Conservation (phyloP, 1,140 invertebrate genomes). For the Ceratina japonica region DNA sequence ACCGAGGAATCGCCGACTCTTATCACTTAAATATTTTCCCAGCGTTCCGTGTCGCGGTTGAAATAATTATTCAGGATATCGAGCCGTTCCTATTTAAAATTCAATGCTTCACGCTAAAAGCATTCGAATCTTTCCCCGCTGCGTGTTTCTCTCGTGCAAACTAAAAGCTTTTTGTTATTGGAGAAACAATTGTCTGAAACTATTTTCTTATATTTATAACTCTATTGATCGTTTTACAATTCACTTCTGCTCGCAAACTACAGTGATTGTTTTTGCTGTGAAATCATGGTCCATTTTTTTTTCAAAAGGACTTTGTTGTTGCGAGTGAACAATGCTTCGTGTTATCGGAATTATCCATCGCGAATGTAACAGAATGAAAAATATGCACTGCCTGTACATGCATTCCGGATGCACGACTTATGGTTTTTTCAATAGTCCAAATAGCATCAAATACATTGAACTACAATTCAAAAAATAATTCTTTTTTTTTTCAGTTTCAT, state of each 20-base stretch:
- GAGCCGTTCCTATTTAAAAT: too few species aligned
- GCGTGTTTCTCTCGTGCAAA: too few species aligned
- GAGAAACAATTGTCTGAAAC: too few species aligned
- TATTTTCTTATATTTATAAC: too few species aligned
- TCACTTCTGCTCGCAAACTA: background rate
- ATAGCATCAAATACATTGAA: constrained; percentile 38
- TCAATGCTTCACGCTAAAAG: too few species aligned
- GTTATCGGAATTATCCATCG: constrained; percentile 19
- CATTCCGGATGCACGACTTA: constrained; percentile 10
- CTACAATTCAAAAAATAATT: constrained; percentile 30
- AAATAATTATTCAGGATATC: too few species aligned
- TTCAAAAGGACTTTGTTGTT: background rate
- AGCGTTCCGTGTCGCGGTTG: background rate
- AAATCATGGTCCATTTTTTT: background rate
- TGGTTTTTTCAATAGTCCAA: constrained; percentile 51
- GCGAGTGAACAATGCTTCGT: constrained; percentile 6
- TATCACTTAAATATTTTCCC: too few species aligned
- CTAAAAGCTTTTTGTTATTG: too few species aligned
- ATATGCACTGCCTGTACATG: constrained; percentile 34
- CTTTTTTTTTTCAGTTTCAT: too few species aligned
- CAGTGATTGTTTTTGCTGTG: background rate
- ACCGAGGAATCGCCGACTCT: too few species aligned
- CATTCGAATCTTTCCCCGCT: too few species aligned
- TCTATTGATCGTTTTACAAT: too few species aligned
- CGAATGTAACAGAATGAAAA: constrained; percentile 50